Evolutionary conservation across 2,113 vertebrate genomes (phyloP).

Genomic region (Leptobrachium leishanense): DNA sequence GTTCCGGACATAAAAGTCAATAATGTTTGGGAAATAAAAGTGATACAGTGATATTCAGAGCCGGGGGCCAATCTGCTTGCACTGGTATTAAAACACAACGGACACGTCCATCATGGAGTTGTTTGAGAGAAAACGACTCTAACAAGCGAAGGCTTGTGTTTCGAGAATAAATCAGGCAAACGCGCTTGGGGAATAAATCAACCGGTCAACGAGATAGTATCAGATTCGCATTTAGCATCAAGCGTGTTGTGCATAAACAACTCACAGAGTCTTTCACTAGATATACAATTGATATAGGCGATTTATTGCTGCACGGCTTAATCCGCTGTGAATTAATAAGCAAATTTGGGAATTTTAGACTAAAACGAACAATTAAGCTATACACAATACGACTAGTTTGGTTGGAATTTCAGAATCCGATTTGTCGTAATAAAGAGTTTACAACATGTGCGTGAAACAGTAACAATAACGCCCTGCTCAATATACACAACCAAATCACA

Average conservation of each 20-base stretch:
- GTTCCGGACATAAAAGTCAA: slow-evolving; percentile 41
- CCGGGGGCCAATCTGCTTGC: neutral
- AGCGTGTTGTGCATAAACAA: neutral
- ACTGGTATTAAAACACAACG: slow-evolving; percentile 2
- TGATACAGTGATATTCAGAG: slow-evolving; percentile 22
- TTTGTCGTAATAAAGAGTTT: too few species aligned
- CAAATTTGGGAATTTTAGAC: too few species aligned
- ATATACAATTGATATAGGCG: too few species aligned
- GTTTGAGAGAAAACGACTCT: slow-evolving; percentile 17
- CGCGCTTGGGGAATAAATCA: slow-evolving; percentile 5
- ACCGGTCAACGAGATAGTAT: neutral
- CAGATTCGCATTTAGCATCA: neutral
- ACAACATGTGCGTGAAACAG: too few species aligned
- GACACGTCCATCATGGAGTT: slow-evolving; percentile 5
- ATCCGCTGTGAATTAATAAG: too few species aligned
- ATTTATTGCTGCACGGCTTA: too few species aligned
- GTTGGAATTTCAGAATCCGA: too few species aligned
- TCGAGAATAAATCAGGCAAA: neutral
- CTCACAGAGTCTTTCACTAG: too few species aligned
- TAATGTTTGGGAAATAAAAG: slow-evolving; percentile 39
- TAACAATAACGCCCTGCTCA: too few species aligned
- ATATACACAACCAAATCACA: too few species aligned
- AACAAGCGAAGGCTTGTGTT: slow-evolving; percentile 6
- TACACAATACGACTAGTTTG: too few species aligned
- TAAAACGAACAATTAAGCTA: too few species aligned